A percentile compares a stretch with the other conserved stretches of the same genome.
Evolutionary conservation across 2,888 invertebrate species (phyloP).

Genomic region (Aproaerema taeniolella): DNA sequence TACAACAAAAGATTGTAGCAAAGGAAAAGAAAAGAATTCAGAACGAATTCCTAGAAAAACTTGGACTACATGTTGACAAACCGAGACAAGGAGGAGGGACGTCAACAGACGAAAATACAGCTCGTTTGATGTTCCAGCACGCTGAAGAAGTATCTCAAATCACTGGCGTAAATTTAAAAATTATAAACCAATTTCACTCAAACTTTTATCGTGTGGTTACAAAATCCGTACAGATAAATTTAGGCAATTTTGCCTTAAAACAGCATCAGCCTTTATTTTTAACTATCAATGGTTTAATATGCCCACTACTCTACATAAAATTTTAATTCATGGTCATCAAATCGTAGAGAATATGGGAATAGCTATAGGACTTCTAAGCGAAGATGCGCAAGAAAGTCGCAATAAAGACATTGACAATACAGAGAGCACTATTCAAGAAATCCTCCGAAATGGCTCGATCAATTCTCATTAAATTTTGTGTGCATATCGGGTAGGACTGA

Average conservation of each 20-base stretch:
- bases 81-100: conserved; percentile 16
- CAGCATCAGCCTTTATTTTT: conserved; percentile 14
- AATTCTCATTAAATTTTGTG: no score
- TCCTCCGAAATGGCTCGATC: no score
- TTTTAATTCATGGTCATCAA: conserved; percentile 15
- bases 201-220: conserved; percentile 12
- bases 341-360: conserved; percentile 4
- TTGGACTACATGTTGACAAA: conserved; percentile 12
- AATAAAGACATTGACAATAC: background rate
- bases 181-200: conserved; percentile 12
- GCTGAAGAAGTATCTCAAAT: conserved; percentile 9
- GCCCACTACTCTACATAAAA: conserved; percentile 18
- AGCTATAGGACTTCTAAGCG: background rate
- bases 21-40: background rate
- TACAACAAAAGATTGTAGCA: background rate
- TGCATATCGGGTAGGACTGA: no score
- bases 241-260: conserved; percentile 9
- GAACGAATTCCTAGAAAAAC: background rate
- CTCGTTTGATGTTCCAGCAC: conserved; percentile 13
- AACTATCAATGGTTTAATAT: conserved; percentile 21
- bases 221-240: conserved; percentile 16
- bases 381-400: background rate
- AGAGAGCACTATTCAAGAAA: background rate
- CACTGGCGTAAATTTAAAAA: conserved; percentile 14
- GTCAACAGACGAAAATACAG: conserved; percentile 17